A percentile compares a stretch with the other conserved stretches of the same genome.
Evolutionary conservation across 2,797 vertebrate species (phyloP).

Genomic region (Prunella strophiata): DNA sequence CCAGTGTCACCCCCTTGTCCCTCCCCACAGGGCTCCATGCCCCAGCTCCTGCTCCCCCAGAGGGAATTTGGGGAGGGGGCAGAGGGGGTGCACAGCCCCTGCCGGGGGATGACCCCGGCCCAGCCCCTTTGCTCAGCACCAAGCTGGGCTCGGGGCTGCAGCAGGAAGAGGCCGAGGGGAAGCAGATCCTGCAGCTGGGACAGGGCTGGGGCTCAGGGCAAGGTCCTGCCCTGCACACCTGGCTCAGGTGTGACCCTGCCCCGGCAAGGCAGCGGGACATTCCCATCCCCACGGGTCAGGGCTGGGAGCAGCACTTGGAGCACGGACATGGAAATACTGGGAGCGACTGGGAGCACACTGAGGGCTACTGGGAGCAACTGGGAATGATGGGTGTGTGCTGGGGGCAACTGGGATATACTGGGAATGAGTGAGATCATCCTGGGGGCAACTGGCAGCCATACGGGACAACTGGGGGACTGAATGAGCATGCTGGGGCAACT

Average conservation of each 20-base stretch:
- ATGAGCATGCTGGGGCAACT: background rate
- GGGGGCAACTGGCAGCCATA: background rate
- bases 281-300: background rate
- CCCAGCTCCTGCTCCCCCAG: no score
- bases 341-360: background rate
- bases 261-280: background rate
- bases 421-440: background rate
- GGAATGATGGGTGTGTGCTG: background rate
- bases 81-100: no score
- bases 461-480: background rate
- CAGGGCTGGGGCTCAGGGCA: background rate
- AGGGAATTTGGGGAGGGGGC: no score
- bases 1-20: no score
- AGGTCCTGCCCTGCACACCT: background rate
- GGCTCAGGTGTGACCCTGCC: background rate
- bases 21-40: no score
- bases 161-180: background rate
- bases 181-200: background rate
- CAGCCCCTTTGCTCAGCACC: no score
- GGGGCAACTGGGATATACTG: background rate
- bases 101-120: no score
- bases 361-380: background rate
- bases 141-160: background rate
- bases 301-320: background rate
- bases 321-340: background rate